phyloP scores from a whole-genome alignment of 1,140 invertebrate genomes.

The Copidosoma floridanum region DNA sequence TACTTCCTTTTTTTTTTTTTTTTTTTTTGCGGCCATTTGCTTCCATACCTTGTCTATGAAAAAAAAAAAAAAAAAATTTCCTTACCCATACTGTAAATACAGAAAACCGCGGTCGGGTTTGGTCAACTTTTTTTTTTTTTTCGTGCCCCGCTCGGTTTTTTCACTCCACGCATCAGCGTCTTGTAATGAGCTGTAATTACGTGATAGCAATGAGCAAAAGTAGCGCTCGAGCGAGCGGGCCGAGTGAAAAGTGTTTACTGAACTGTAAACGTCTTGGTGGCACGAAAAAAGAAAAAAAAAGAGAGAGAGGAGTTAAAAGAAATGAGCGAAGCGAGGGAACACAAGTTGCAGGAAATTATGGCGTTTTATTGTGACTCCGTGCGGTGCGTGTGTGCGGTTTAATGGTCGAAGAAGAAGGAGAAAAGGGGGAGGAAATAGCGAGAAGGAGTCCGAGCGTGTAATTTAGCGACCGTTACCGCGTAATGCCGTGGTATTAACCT shows the following conservation, averaged over 20 bases:
- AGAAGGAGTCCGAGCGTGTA: not conserved
- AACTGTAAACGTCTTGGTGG: constrained; percentile 8
- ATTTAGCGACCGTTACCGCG: constrained; percentile 13
- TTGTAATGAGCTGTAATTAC: constrained; percentile 7
- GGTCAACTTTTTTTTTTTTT: too few relatives aligned
- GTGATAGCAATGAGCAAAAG: not conserved
- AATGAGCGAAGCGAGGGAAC: too few relatives aligned
- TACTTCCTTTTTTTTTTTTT: not conserved
- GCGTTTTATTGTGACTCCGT: not conserved
- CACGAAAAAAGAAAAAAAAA: too few relatives aligned
- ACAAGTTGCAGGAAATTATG: not conserved
- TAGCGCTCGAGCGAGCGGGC: not conserved
- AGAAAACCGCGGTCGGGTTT: too few relatives aligned
- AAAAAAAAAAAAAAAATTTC: too few relatives aligned
- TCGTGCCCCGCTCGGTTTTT: too few relatives aligned
- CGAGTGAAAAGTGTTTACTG: constrained; percentile 14
- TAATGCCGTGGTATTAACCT: constrained; percentile 22
- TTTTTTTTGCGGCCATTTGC: not conserved
- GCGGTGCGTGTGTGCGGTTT: not conserved
- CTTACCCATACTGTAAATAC: too few relatives aligned
- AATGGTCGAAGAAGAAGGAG: not conserved
- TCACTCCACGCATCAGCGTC: too few relatives aligned
- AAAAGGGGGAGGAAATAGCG: not conserved
- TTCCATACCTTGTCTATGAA: too few relatives aligned
- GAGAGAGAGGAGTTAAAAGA: too few relatives aligned